These are phyloP conservation scores for Callionymus lyra DNA, from an alignment of 2,113 vertebrate genomes.

Conservation along the genomic window DNA sequence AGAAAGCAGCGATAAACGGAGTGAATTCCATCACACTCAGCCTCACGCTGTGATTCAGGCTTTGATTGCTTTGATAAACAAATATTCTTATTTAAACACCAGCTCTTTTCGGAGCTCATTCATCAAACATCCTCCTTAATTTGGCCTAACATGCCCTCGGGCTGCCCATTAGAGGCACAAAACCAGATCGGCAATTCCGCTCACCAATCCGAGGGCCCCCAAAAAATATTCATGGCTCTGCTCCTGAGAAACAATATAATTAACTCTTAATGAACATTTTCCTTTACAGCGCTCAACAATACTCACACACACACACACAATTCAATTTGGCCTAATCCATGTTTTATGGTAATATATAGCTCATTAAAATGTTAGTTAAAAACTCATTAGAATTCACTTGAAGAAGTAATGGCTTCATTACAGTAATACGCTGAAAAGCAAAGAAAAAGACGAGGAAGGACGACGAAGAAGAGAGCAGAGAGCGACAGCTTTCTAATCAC, in stretches of 20 bases:
- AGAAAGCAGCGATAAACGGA: slow-evolving; percentile 13
- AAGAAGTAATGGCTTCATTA: slow-evolving; percentile 92
- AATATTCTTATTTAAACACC: slow-evolving; percentile 49
- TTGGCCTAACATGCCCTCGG: slow-evolving; percentile 55
- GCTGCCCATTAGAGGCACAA: slow-evolving; percentile 54
- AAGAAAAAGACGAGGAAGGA: slow-evolving; percentile 61
- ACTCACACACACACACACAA: slow-evolving; percentile 29
- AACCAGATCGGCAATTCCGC: slow-evolving; percentile 43
- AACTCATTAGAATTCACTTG: slow-evolving; percentile 89
- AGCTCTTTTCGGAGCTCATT: slow-evolving; percentile 36
- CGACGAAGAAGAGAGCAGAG: slow-evolving; percentile 41
- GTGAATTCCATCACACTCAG: slow-evolving; percentile 28
- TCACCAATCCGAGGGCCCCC: slow-evolving; percentile 31
- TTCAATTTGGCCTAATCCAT: slow-evolving; percentile 82
- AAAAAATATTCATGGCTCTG: slow-evolving; percentile 53
- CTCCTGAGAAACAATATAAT: slow-evolving; percentile 77
- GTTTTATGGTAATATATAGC: slow-evolving; percentile 85
- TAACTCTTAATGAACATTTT: slow-evolving; percentile 83
- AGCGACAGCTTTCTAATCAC: slow-evolving; percentile 80
- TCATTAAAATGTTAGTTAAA: slow-evolving; percentile 95
- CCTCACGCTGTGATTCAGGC: slow-evolving; percentile 17
- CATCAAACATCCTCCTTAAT: slow-evolving; percentile 45
- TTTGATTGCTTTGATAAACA: slow-evolving; percentile 40
- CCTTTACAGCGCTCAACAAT: slow-evolving; percentile 45
- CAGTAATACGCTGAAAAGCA: slow-evolving; percentile 79